A percentile compares a stretch with the other conserved stretches of the same genome.
phyloP scores from a whole-genome alignment of 2,113 vertebrate species.

The Ictalurus punctatus region DNA sequence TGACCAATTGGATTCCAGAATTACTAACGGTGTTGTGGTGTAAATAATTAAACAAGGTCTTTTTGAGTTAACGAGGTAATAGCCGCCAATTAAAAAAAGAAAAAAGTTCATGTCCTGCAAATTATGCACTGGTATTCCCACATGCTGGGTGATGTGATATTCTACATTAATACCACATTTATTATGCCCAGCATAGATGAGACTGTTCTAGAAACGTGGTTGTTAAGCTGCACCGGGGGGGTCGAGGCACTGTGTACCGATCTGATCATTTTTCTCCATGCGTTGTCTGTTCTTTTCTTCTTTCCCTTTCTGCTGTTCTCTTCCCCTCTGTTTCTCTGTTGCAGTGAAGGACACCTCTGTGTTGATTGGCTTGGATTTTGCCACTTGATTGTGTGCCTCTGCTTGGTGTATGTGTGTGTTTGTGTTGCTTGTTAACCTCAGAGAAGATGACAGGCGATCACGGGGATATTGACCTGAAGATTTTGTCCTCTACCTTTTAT shows the following conservation, averaged over 20 bases:
- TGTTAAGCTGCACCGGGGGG: not conserved
- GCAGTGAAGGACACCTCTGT: not conserved
- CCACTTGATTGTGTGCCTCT: constrained; percentile 18
- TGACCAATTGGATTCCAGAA: too few relatives aligned
- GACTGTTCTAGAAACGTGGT: not conserved
- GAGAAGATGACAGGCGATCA: constrained; percentile 27
- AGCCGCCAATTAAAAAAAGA: not conserved
- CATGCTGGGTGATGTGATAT: not conserved
- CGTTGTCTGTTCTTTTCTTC: not conserved
- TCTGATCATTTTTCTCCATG: not conserved
- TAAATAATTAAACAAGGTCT: not conserved
- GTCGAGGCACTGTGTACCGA: too few relatives aligned
- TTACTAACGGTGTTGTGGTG: not conserved
- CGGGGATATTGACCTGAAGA: not conserved
- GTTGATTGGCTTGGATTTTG: constrained; percentile 18
- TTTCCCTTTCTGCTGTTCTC: not conserved
- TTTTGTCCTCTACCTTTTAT: constrained; percentile 11
- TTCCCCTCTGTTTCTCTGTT: not conserved
- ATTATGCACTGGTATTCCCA: too few relatives aligned
- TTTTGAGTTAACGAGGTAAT: not conserved
- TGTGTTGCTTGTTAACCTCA: constrained; percentile 30
- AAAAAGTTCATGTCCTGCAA: too few relatives aligned
- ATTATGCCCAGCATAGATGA: not conserved
- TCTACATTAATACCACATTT: not conserved
- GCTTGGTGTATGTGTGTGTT: constrained; percentile 18